Evolutionary conservation across 2,888 invertebrate species (phyloP).

Genomic region (Nomada lathburiana): DNA sequence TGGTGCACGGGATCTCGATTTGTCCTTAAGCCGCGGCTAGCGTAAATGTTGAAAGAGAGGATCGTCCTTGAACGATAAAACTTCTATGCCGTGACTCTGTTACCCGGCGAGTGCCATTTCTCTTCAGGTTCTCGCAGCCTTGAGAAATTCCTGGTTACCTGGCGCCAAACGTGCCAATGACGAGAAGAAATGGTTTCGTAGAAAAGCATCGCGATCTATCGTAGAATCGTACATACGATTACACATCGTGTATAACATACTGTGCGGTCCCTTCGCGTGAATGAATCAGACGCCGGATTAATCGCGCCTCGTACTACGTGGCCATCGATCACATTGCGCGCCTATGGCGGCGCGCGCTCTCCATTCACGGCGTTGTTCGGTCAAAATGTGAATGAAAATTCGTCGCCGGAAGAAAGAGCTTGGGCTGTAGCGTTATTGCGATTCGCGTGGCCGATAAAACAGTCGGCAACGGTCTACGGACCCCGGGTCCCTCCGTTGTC

Average conservation of each 20-base stretch:
- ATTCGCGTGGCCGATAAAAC: constrained; percentile 47
- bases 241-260: too few relatives aligned
- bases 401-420: constrained; percentile 35
- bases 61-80: constrained; percentile 80
- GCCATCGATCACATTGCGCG: background rate
- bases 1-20: constrained; percentile 33
- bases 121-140: constrained; percentile 20
- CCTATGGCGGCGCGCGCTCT: background rate
- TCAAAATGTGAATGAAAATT: constrained; percentile 52
- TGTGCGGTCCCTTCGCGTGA: background rate
- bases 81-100: constrained; percentile 65
- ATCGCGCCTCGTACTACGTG: constrained; percentile 5
- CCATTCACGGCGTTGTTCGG: constrained; percentile 43
- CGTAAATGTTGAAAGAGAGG: constrained; percentile 71
- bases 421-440: constrained; percentile 15
- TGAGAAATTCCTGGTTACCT: background rate
- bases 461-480: constrained; percentile 3
- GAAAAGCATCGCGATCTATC: background rate
- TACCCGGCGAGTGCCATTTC: constrained; percentile 14
- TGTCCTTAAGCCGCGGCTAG: constrained; percentile 61
- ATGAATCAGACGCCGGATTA: constrained; percentile 27
- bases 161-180: background rate
- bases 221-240: background rate
- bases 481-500: background rate
- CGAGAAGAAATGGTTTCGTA: background rate